A percentile compares a stretch with the other conserved stretches of the same genome.
phyloP scores from a whole-genome alignment of 2,797 vertebrate genomes.

The Ficedula albicollis region DNA sequence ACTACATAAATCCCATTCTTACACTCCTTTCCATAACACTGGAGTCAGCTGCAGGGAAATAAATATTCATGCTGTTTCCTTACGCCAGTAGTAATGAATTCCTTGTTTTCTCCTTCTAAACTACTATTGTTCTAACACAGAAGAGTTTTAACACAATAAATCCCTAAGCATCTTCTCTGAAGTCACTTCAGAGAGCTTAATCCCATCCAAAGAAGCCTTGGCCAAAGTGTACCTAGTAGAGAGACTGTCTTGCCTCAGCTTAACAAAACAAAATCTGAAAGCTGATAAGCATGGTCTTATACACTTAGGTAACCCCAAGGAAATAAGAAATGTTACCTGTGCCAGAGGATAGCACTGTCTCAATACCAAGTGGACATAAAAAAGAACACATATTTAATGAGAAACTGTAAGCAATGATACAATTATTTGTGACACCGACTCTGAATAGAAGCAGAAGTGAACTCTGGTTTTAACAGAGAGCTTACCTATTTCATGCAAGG shows the following conservation, averaged over 20 bases:
- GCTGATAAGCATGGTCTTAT: background rate
- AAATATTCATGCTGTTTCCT: background rate
- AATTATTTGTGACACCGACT: background rate
- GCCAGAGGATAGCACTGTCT: background rate
- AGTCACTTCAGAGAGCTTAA: background rate
- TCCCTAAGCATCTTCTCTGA: conserved; percentile 14
- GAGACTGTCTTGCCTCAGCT: background rate
- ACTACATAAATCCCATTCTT: background rate
- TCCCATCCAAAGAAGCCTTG: background rate
- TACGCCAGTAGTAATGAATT: background rate
- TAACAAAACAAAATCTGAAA: conserved; percentile 4
- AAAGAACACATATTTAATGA: background rate
- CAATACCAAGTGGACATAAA: background rate
- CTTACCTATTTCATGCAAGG: background rate
- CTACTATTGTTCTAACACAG: background rate
- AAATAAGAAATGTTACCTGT: background rate
- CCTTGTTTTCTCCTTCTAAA: background rate
- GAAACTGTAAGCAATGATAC: background rate
- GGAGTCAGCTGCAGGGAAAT: background rate
- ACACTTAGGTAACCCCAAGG: background rate
- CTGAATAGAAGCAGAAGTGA: background rate
- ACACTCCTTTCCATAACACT: background rate
- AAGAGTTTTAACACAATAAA: conserved; percentile 16
- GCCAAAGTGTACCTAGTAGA: background rate
- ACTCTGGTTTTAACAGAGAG: background rate